Evolutionary conservation across 2,888 invertebrate species (phyloP).

Genomic region (Sicus ferrugineus): DNA sequence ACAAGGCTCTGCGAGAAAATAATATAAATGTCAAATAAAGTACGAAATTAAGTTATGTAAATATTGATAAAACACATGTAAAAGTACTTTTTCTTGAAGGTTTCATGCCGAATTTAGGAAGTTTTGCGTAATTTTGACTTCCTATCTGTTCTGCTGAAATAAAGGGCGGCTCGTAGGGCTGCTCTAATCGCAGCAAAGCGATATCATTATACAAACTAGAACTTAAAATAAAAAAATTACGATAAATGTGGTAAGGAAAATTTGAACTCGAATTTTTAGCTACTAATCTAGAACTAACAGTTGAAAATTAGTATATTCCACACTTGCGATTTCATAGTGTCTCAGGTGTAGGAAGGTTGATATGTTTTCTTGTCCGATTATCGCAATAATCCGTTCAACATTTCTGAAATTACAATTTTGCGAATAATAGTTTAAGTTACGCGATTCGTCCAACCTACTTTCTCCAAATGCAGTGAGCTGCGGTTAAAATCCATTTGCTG

Average conservation of each 20-base stretch:
- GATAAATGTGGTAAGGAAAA: background rate
- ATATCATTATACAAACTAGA: conserved; percentile 59
- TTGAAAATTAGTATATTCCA: conserved; percentile 52
- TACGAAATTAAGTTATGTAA: background rate
- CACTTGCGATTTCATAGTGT: conserved; percentile 47
- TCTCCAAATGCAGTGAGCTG: conserved; percentile 59
- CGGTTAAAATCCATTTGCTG: conserved; percentile 58
- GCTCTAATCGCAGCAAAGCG: conserved; percentile 51
- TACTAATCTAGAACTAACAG: conserved; percentile 49
- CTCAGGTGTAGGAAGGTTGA: conserved; percentile 43
- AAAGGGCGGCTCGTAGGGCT: conserved; percentile 35
- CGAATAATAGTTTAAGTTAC: background rate
- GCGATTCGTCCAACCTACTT: conserved; percentile 51
- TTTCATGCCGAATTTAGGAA: conserved; percentile 51
- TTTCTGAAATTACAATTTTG: conserved; percentile 47
- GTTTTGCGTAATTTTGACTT: conserved; percentile 43
- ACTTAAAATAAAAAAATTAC: conserved; percentile 42
- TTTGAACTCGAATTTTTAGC: too few relatives aligned
- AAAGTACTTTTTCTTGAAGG: conserved; percentile 51
- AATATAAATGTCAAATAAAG: background rate
- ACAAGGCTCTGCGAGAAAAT: conserved; percentile 49
- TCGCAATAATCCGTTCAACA: conserved; percentile 45
- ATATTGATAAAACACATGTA: background rate
- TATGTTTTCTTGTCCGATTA: conserved; percentile 55
- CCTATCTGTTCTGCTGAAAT: background rate